These are phyloP conservation scores for Pseudomugil gertrudae DNA, from an alignment of 2,797 vertebrate genomes.

Conservation along the genomic window DNA sequence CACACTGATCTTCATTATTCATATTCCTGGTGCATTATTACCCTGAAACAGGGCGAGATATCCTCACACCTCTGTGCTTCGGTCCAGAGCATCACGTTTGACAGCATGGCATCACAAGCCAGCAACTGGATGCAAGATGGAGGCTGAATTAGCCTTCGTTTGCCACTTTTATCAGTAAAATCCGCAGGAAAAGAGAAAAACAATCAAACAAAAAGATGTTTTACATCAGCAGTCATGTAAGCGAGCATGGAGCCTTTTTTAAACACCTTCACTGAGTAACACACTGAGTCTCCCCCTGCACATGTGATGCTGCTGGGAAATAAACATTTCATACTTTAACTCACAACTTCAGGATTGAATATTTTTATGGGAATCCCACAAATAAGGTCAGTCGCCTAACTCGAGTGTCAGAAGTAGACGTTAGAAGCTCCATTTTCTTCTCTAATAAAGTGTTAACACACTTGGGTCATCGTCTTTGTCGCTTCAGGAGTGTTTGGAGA, in stretches of 20 bases:
- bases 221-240: background rate
- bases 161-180: no score
- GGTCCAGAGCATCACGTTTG: no score
- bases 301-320: conserved; percentile 34
- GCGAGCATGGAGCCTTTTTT: no score
- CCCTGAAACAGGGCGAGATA: no score
- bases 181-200: no score
- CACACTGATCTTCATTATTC: no score
- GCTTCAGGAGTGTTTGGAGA: conserved; percentile 24
- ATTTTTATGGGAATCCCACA: conserved; percentile 18
- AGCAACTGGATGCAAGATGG: no score
- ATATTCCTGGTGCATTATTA: no score
- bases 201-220: background rate
- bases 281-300: background rate
- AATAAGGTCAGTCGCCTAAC: conserved; percentile 16
- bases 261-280: background rate
- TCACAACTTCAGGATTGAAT: conserved; percentile 8
- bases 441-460: conserved; percentile 53
- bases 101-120: no score
- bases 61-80: no score
- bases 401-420: conserved; percentile 19
- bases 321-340: conserved; percentile 39
- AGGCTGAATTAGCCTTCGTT: no score
- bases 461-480: conserved; percentile 20
- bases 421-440: conserved; percentile 13